A percentile compares a stretch with the other conserved stretches of the same genome.
Evolutionary conservation across 2,888 invertebrate species (phyloP).

Genomic region (Helobdella robusta): DNA sequence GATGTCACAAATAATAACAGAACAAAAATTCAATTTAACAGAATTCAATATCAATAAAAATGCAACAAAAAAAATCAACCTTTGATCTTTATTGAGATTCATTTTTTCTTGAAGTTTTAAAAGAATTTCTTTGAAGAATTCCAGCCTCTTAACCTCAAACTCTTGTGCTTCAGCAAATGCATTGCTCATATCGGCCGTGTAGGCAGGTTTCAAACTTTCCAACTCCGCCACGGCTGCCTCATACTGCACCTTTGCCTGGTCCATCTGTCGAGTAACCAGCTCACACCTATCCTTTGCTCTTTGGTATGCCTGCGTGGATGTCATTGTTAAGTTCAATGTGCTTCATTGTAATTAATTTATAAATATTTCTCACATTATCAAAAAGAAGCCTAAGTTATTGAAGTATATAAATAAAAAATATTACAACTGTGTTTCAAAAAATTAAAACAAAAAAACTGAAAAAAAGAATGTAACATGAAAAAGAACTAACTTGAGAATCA

Average conservation of each 20-base stretch:
- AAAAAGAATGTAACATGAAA: not conserved
- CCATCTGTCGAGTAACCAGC: not conserved
- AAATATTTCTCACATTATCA: not conserved
- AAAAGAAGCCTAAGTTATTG: not conserved
- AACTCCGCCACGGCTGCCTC: not conserved
- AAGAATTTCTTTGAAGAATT: conserved; percentile 26
- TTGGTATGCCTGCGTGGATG: conserved; percentile 1
- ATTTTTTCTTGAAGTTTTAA: conserved; percentile 10
- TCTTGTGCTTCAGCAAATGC: conserved; percentile 23
- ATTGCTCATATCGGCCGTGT: conserved; percentile 24
- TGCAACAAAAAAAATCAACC: not conserved
- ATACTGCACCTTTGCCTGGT: not conserved
- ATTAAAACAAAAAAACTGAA: not conserved
- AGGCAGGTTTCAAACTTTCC: conserved; percentile 10
- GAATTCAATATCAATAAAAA: too few species aligned
- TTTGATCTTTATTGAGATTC: not conserved
- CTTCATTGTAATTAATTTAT: not conserved
- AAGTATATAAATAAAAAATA: not conserved
- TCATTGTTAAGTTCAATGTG: too few species aligned
- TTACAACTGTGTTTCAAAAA: not conserved
- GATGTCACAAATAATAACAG: too few species aligned
- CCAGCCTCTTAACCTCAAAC: conserved; percentile 22
- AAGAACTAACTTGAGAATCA: not conserved
- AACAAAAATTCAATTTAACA: too few species aligned
- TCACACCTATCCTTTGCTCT: conserved; percentile 10